These are phyloP conservation scores for Aphelenchoides besseyi DNA, from an alignment of 1,140 invertebrate genomes.

Conservation along the genomic window DNA sequence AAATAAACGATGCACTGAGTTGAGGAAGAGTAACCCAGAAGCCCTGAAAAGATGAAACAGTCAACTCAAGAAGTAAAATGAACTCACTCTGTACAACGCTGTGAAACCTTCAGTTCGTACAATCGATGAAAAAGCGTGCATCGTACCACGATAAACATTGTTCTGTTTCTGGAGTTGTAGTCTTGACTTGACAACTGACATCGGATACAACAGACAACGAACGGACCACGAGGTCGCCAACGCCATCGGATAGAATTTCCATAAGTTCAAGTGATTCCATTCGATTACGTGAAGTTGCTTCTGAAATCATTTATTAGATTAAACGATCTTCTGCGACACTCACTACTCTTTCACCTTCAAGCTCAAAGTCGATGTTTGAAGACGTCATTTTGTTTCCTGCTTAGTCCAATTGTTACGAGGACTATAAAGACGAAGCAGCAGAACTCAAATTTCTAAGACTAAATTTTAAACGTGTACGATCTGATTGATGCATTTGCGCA, in stretches of 20 bases:
- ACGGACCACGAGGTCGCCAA: conserved; percentile 81
- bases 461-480: no score
- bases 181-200: conserved; percentile 93
- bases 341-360: not conserved
- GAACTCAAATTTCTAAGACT: no score
- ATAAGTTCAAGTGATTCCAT: conserved; percentile 97
- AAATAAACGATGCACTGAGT: conserved; percentile 67
- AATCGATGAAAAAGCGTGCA: conserved; percentile 87
- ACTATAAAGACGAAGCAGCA: no score
- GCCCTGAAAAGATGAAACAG: conserved; percentile 43
- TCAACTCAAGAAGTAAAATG: not conserved
- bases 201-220: conserved; percentile 83
- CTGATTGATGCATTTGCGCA: no score
- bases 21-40: conserved; percentile 63
- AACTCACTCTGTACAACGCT: conserved; percentile 76
- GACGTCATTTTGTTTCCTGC: conserved; percentile 38
- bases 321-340: not conserved
- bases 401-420: no score
- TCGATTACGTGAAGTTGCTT: conserved; percentile 71
- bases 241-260: conserved; percentile 79
- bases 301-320: not conserved
- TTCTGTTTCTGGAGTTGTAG: conserved; percentile 71
- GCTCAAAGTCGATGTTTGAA: conserved; percentile 32
- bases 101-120: conserved; percentile 78
- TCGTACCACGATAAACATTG: conserved; percentile 69